A percentile compares a stretch with the other conserved stretches of the same genome.
These are phyloP conservation scores for Chrysolina americana DNA, from an alignment of 2,888 invertebrate species.

Conservation along the genomic window DNA sequence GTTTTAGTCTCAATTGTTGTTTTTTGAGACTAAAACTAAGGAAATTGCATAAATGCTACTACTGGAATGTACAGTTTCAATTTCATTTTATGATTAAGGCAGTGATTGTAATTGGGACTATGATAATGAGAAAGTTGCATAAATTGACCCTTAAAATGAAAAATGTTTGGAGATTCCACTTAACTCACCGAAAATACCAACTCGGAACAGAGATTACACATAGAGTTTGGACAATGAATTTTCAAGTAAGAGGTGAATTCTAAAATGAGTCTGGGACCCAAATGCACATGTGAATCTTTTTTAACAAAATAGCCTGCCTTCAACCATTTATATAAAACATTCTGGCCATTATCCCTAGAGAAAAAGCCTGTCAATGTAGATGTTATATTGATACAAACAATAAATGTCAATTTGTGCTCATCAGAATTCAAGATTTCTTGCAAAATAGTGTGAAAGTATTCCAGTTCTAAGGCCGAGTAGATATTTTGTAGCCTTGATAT, in stretches of 20 bases:
- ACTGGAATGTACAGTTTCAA: no score
- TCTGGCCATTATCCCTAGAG: conserved; percentile 58
- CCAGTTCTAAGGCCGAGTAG: conserved; percentile 58
- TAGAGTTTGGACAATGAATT: conserved; percentile 55
- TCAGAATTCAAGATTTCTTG: conserved; percentile 60
- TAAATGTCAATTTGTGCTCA: conserved; percentile 57
- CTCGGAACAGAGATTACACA: conserved; percentile 63
- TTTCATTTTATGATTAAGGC: no score
- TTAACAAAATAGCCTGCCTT: conserved; percentile 60
- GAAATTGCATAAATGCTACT: no score
- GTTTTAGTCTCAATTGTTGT: no score
- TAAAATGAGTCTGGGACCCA: conserved; percentile 61
- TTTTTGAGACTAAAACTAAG: no score
- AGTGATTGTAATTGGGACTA: no score
- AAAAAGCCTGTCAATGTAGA: conserved; percentile 55
- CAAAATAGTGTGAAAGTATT: conserved; percentile 63
- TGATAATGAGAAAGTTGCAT: no score
- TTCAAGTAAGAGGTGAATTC: conserved; percentile 63
- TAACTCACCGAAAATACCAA: conserved; percentile 60
- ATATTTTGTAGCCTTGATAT: conserved; percentile 59
- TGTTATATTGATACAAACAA: conserved; percentile 60
- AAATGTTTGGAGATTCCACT: neutral
- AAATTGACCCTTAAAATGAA: no score
- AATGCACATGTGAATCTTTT: conserved; percentile 56
- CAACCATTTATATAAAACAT: conserved; percentile 59